Evolutionary conservation across 2,113 vertebrate species (phyloP).

Genomic region (Ibidorhyncha struthersii): DNA sequence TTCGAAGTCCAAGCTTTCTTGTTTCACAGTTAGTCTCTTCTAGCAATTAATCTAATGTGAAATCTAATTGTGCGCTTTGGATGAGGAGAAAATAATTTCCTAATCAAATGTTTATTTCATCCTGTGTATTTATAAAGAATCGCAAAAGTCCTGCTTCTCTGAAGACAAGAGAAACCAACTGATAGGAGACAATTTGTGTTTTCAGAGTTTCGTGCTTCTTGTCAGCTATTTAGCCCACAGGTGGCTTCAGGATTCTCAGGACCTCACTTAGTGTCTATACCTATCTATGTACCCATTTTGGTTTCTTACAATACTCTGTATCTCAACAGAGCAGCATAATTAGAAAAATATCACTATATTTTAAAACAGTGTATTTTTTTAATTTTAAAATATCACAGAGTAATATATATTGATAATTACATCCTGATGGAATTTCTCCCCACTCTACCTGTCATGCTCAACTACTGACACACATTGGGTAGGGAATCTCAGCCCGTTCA

Average conservation of each 20-base stretch:
- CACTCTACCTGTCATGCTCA: neutral
- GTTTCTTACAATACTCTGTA: neutral
- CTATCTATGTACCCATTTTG: neutral
- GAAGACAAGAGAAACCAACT: neutral
- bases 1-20: neutral
- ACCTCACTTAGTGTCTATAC: neutral
- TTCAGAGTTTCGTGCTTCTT: neutral
- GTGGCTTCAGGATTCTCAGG: neutral
- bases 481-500: neutral
- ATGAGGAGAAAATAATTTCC: neutral
- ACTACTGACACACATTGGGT: rapidly evolving
- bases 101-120: neutral
- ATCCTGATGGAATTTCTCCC: neutral
- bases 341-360: neutral
- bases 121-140: neutral
- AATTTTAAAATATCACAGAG: neutral
- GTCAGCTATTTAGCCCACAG: neutral
- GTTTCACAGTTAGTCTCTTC: neutral
- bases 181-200: neutral
- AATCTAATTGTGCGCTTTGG: neutral
- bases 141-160: neutral
- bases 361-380: neutral
- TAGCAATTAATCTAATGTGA: neutral
- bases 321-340: neutral
- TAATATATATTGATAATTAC: neutral